Base-by-base conservation (phyloP, 2,888 invertebrate genomes). In the Tanypteryx hageni region DNA sequence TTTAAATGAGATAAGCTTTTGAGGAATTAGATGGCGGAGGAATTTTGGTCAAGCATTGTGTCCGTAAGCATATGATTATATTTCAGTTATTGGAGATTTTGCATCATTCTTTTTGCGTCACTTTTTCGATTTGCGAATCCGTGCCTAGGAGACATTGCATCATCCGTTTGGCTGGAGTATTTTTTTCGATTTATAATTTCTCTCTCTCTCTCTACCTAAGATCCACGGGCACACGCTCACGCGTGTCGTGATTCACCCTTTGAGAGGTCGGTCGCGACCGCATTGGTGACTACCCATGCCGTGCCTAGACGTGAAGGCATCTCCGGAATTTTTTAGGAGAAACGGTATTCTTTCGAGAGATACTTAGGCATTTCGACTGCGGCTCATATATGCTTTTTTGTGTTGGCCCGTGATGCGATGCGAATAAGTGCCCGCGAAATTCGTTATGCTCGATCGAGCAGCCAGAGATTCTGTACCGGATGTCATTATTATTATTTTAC, bases 321-420 rank as follows among this genome's bases (percentile, higher is more conserved):
- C 18, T 64, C n/a, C 61, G 56, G 89, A 89, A 89, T 89, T 61
- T 61, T 44, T 11, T 9, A 64, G n/a, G 64, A 89, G 83, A n/a
- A 89, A 89, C 89, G 89, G 89, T 89, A 89, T 89, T 68, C 64
- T 61, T 9, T 76, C 44, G 44, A 44, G 44, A 44, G 44, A 44
- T 44, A 44, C 44, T 3, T 76, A 18, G 27, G 76, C 27, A 76
- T 76, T 22, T 27, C 22, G 10, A 27, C 22, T 27, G 22, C 76
- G 76, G 22, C 76, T 76, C 27, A 14, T 22, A 76, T 76, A 22
- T 27, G 76, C 27, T 76, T 27, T 76, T 76, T 11, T 76, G 9
- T 27, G 76, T 27, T 27, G 4, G 9, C 22, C 27, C 76, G 22
- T 11, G 76, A 27, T 10, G 16, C 76, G 76, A 76, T 76, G 68